A percentile compares a stretch with the other conserved stretches of the same genome.
Conservation (phyloP, 92 coral and sea anemone species). For the Epizoanthus stellaris region DNA sequence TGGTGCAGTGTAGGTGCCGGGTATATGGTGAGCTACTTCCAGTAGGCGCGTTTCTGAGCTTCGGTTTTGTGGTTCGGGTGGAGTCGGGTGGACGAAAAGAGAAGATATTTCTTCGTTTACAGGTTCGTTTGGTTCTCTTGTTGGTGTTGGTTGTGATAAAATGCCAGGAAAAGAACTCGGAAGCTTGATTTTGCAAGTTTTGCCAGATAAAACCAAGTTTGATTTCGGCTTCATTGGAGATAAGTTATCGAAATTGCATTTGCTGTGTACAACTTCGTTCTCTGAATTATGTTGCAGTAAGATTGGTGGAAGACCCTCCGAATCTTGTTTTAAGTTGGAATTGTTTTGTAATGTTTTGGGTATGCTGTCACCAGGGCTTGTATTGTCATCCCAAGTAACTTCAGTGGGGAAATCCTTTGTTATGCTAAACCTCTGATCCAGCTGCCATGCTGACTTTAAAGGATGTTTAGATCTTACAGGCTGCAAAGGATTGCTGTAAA, state of each 20-base stretch:
- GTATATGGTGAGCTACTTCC: neutral
- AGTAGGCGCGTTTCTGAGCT: neutral
- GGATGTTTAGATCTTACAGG: neutral
- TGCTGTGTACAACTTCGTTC: neutral
- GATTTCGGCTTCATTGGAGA: neutral
- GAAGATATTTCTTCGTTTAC: neutral
- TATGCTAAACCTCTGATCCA: slow-evolving; percentile 9
- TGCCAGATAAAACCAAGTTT: slow-evolving; percentile 18
- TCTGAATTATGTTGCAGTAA: neutral
- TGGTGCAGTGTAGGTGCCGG: neutral
- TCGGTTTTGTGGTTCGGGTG: neutral
- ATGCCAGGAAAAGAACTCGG: slow-evolving; percentile 41
- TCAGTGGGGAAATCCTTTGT: neutral
- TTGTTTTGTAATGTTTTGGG: neutral
- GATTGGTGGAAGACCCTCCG: slow-evolving; percentile 6
- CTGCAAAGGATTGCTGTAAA: neutral
- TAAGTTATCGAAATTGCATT: neutral
- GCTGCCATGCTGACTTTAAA: slow-evolving; percentile 8
- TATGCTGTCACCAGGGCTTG: neutral
- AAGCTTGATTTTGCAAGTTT: slow-evolving; percentile 29
- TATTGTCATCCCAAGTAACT: neutral
- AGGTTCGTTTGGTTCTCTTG: slow-evolving; percentile 7
- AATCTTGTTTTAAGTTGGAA: neutral
- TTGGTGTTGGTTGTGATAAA: neutral
- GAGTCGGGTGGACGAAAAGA: neutral